Evolutionary conservation across 2,113 vertebrate species (phyloP).

Genomic region (Nettapus auritus): DNA sequence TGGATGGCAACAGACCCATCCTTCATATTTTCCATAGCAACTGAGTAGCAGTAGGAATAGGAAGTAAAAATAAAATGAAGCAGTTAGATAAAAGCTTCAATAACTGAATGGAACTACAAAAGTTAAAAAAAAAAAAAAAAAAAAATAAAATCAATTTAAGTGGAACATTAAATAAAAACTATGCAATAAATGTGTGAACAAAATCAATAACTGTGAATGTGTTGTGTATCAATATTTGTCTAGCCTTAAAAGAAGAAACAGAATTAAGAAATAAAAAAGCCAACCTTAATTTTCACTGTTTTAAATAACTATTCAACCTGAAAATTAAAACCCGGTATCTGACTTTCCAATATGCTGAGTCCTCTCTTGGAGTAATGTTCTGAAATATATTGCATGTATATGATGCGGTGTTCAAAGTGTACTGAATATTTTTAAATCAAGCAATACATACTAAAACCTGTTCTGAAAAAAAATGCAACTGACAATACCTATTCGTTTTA

Average conservation of each 20-base stretch:
- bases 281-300: constrained; percentile 70
- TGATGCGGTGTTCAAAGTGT: constrained; percentile 28
- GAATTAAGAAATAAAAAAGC: constrained; percentile 74
- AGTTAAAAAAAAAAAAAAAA: background rate
- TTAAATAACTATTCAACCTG: constrained; percentile 74
- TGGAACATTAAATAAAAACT: constrained; percentile 66
- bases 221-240: constrained; percentile 66
- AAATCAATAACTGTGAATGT: constrained; percentile 67
- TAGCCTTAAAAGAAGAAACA: constrained; percentile 63
- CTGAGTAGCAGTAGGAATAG: constrained; percentile 3
- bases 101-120: constrained; percentile 27
- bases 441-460: constrained; percentile 37
- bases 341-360: constrained; percentile 67
- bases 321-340: constrained; percentile 75
- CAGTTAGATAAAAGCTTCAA: constrained; percentile 2
- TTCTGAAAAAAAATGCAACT: background rate
- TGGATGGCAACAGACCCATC: background rate
- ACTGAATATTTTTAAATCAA: constrained; percentile 59
- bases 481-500: constrained; percentile 18
- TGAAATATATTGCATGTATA: constrained; percentile 52
- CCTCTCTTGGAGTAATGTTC: constrained; percentile 52
- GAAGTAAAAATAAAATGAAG: constrained; percentile 42
- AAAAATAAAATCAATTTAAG: constrained; percentile 32
- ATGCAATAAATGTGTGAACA: constrained; percentile 52
- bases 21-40: constrained; percentile 50